Percentiles rank a stretch among this genome's conserved stretches.
Conservation (phyloP, 2,113 vertebrate genomes). For the crab-eating macaque (Macaca fascicularis) region T2T-MFA8v1.1 NC_088388.1:106758501-106759000, state of each 20-base stretch:
- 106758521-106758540: background rate
- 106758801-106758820: background rate
- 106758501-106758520: background rate
- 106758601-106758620: background rate
- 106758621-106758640: background rate
- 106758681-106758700: background rate
- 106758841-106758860: background rate
- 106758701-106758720: background rate
- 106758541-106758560: background rate
- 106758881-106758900: background rate
- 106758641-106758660: background rate
- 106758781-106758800: background rate
- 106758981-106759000: background rate
- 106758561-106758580: background rate
- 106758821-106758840: background rate
- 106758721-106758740: background rate
- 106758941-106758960: background rate
- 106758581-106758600: background rate
- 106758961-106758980: background rate
- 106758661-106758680: background rate
- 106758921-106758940: slow-evolving; percentile 2
- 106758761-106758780: background rate
- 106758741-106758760: background rate
- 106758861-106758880: background rate
- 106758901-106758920: background rate